Evolutionary conservation across 2,113 vertebrate genomes (phyloP), one percentile per base, ranked within the genome.

Genomic region (Aegithalos caudatus): DNA sequence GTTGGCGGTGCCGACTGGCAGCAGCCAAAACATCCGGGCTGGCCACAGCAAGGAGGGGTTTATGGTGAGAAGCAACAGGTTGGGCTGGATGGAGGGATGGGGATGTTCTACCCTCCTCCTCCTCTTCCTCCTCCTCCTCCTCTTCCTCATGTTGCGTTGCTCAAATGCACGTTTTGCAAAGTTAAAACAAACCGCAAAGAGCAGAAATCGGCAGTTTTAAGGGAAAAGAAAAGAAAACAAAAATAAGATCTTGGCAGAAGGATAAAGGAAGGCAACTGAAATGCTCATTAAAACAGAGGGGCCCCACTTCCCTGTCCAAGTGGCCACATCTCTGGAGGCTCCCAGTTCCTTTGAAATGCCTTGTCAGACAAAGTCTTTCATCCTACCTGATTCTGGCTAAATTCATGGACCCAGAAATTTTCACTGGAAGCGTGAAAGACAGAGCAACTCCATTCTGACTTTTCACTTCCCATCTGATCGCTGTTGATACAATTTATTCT

Each of bases 401-500:
- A 81, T 81, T 95, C 86, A 60, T 4, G 85, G 81, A 42, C 77
- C 72, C 78, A 88, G 72, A 88, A 64, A 54, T 86, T 93, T 69
- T 72, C 15, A 20, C 86, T 93, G 91, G 91, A 76, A 93, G 57
- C 1, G 5, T 77, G 86, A 71, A 94, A 92, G 94, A 88, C 56
- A 44, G 88, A 93, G 45, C 67, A 88, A 74, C 83, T 89, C 92
- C 66, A 6, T 65, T 64, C 88, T 77, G 77, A 89, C 95, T 92
- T 91, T 66, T 84, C 76, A 15, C 94, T 95, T 91, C 73, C 92
- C 89, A 87, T 91, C 97, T 94, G 94, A 97, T 95, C 13, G 44
- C 90, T 82, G 88, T 80, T 94, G 96, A 91, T 97, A 90, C 90
- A 90, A 72, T 95, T 96, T 91, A 94, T 96, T 93, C 90, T 76